Percentiles rank a stretch among this genome's conserved stretches.
Evolutionary conservation across 2,797 vertebrate genomes (phyloP).

Genomic region (Crypturellus tataupa): DNA sequence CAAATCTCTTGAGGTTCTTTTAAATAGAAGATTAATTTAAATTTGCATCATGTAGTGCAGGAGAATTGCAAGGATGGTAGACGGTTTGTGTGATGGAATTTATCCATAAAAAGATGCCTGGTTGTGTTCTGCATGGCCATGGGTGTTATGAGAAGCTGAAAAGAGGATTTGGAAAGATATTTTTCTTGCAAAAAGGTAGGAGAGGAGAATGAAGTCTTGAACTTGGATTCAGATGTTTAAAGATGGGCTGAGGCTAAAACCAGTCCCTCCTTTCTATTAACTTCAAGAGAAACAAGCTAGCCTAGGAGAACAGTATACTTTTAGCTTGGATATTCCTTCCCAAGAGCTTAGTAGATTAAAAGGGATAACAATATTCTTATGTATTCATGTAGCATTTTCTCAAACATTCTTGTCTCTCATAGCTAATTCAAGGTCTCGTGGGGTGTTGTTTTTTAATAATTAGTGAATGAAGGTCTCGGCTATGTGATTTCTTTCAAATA

Average conservation of each 20-base stretch:
- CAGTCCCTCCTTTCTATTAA: neutral
- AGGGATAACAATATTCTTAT: neutral
- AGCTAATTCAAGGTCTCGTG: neutral
- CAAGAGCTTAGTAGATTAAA: neutral
- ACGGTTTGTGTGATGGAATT: neutral
- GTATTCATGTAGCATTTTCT: accelerated
- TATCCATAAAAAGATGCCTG: neutral
- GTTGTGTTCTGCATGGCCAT: neutral
- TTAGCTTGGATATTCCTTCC: neutral
- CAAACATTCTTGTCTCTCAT: neutral
- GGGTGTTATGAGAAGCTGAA: neutral
- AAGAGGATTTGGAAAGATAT: neutral
- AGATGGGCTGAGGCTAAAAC: neutral
- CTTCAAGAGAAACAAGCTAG: neutral
- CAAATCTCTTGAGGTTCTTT: neutral
- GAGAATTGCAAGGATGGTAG: neutral
- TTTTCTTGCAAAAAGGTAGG: neutral
- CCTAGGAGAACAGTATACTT: neutral
- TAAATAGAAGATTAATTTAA: neutral
- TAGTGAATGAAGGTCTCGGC: neutral
- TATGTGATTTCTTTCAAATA: neutral
- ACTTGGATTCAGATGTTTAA: neutral
- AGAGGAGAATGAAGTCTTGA: neutral
- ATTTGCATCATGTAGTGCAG: neutral
- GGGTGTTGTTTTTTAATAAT: neutral